Evolutionary conservation across 23 tunicate species (phyloP).

Genomic region (Ascidia mentula): DNA sequence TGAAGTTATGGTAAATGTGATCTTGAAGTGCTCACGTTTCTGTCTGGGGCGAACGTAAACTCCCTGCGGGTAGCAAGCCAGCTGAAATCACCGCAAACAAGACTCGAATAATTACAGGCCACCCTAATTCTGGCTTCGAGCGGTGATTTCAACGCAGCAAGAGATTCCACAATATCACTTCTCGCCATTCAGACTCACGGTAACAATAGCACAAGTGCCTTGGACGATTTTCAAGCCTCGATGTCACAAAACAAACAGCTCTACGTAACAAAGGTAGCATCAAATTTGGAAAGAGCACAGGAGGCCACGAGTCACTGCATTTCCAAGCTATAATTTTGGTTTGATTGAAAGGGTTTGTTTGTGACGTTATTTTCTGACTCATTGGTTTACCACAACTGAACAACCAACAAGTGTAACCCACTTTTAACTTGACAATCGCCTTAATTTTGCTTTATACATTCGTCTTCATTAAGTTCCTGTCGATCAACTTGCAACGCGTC

Average conservation of each 20-base stretch:
- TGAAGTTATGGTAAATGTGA: too few species aligned
- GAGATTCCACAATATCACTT: slow-evolving; percentile 9
- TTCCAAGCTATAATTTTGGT: too few species aligned
- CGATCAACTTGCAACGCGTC: too few species aligned
- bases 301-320: background rate
- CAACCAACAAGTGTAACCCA: too few species aligned
- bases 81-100: background rate
- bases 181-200: background rate
- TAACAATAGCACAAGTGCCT: slow-evolving; percentile 2
- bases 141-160: background rate
- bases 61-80: background rate
- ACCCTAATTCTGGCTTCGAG: background rate
- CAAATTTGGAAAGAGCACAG: background rate
- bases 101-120: background rate
- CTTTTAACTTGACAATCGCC: too few species aligned
- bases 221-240: background rate
- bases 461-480: too few species aligned
- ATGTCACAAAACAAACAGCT: slow-evolving; percentile 9
- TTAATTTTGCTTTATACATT: too few species aligned
- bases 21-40: too few species aligned
- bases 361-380: too few species aligned
- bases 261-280: slow-evolving; percentile 7
- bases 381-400: too few species aligned
- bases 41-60: too few species aligned
- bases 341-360: too few species aligned